Percentiles rank a stretch among this genome's conserved stretches.
These are phyloP conservation scores for Nibea coibor DNA, from an alignment of 2,113 vertebrate species.

Conservation along the genomic window DNA sequence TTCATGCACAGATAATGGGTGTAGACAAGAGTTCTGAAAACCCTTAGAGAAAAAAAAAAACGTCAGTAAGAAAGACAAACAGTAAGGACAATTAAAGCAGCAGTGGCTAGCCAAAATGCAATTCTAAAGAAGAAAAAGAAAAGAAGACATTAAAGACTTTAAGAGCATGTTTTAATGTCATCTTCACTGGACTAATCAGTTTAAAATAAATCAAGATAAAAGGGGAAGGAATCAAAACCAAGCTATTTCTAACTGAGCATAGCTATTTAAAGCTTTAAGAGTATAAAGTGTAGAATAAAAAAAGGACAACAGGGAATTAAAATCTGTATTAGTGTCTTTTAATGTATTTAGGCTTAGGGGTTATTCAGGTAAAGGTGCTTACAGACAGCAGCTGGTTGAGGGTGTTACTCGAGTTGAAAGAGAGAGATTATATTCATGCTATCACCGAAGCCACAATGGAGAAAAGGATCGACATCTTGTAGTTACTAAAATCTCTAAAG, in stretches of 20 bases:
- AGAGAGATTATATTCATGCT: neutral
- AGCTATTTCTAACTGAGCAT: conserved; percentile 15
- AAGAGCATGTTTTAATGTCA: neutral
- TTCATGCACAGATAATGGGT: neutral
- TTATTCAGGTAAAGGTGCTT: neutral
- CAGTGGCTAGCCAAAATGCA: neutral
- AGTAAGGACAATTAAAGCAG: neutral
- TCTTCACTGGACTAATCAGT: neutral
- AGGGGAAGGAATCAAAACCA: neutral
- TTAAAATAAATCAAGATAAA: conserved; percentile 1
- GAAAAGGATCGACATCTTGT: neutral
- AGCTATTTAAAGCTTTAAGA: conserved; percentile 40
- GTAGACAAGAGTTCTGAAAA: neutral
- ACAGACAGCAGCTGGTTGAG: neutral
- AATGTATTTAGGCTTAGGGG: neutral
- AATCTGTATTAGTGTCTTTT: neutral
- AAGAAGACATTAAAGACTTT: neutral
- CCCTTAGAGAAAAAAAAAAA: neutral
- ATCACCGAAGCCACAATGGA: neutral
- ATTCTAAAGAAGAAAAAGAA: neutral
- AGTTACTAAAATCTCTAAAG: neutral
- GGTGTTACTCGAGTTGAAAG: neutral
- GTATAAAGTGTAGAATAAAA: neutral
- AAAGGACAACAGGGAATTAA: conserved; percentile 7
- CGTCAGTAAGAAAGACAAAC: neutral